Conservation (phyloP, 2,797 vertebrate species). For the Tapera naevia region DNA sequence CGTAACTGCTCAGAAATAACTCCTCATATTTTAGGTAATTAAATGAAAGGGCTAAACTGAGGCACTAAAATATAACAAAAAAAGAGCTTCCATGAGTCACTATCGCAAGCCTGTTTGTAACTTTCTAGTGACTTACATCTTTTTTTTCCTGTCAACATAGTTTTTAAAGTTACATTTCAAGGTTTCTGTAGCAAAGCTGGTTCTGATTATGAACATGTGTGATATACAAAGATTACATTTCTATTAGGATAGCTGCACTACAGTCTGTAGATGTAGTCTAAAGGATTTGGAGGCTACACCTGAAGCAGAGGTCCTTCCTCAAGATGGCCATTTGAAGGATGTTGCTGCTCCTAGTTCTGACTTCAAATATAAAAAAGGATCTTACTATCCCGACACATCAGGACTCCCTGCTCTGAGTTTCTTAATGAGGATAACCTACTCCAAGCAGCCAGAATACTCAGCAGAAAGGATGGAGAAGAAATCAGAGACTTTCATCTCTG, state of each 20-base stretch:
- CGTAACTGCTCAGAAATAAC: not conserved
- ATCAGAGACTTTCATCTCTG: not conserved
- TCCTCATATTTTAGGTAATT: not conserved
- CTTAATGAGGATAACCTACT: not conserved
- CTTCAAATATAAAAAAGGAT: not conserved
- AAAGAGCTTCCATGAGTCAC: not conserved
- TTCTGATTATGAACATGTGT: not conserved
- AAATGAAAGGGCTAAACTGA: not conserved
- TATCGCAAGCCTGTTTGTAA: not conserved
- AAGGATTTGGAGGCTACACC: not conserved
- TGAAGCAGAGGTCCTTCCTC: not conserved
- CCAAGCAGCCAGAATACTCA: not conserved
- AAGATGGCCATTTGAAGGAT: not conserved
- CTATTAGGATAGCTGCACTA: not conserved
- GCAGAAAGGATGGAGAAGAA: not conserved
- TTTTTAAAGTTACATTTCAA: not conserved
- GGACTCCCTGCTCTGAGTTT: not conserved
- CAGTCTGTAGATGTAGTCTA: not conserved
- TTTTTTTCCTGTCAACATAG: not conserved
- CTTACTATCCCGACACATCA: not conserved
- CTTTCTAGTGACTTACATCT: not conserved
- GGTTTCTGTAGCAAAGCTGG: not conserved
- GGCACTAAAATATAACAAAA: not conserved
- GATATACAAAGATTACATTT: not conserved
- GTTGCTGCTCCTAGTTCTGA: not conserved